Base-by-base conservation (phyloP, 2,888 invertebrate genomes). In the Spisula subtruncata region DNA sequence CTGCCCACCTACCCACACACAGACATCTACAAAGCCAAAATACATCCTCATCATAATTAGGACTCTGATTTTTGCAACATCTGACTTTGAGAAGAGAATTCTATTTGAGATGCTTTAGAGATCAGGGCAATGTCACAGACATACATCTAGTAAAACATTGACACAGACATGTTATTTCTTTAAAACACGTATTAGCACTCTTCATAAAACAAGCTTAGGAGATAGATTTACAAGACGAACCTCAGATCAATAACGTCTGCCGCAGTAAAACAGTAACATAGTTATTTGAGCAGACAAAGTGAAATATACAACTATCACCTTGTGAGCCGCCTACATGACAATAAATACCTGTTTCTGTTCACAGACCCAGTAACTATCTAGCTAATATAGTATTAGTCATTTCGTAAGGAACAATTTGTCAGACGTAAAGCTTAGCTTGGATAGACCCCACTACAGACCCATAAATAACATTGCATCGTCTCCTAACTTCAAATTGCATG, bases 391-490 rank as follows among this genome's bases (percentile, higher is more conserved):
- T 25, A 66, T 66, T 25, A 25, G n/a, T 66, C 1, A 25, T 66
- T 66, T n/a, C 60, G n/a, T 66, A 66, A 66, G 25, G 60, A n/a
- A 66, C 60, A 66, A 66, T 66, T 66, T 66, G 60, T 66, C 60
- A 25, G n/a, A 8, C 60, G n/a, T 66, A 66, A 66, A 66, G 25
- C 20, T 66, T 10, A 25, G 60, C 25, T 66, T n/a, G n/a, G 60
- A 66, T 25, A 12, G 25, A 25, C 25, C n/a, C 60, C 10, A 66
- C 25, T 66, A n/a, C 25, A 10, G 60, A 66, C 25, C 60, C 25
- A 66, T 66, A 66, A 66, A 66, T 66, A 25, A 66, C 25, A 66
- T 66, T 25, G 0, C 25, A 25, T 25, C n/a, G 20, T 66, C 60
- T 25, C 60, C 25, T 66, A n/a, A 66, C 12, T 25, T 66, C 0